Percentiles rank a stretch among this genome's conserved stretches.
Conservation (phyloP, 2,888 invertebrate genomes). For the Meta bourneti region DNA sequence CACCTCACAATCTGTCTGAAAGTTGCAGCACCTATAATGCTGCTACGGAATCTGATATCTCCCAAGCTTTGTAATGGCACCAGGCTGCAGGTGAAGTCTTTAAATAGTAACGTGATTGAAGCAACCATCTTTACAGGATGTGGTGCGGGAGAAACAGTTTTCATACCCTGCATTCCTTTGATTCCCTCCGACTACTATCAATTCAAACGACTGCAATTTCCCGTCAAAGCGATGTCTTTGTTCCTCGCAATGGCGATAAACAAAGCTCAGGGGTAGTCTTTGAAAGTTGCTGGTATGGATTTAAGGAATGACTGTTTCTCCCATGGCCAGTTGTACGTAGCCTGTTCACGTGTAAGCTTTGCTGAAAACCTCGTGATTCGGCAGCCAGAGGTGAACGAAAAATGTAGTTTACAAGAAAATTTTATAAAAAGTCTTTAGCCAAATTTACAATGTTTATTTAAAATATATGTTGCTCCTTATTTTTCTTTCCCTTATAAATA, state of each 20-base stretch:
- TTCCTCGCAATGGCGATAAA: not conserved
- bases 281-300: not conserved
- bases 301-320: not conserved
- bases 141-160: not conserved
- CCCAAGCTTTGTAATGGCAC: too few relatives aligned
- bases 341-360: not conserved
- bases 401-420: too few relatives aligned
- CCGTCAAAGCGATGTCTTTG: not conserved
- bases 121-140: not conserved
- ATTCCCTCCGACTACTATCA: not conserved
- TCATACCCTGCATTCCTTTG: not conserved
- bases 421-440: too few relatives aligned
- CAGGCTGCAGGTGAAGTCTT: not conserved
- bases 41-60: too few relatives aligned
- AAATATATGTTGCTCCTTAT: too few relatives aligned
- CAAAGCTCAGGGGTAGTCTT: too few relatives aligned
- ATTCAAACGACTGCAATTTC: constrained; percentile 24
- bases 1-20: not conserved
- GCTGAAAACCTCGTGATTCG: not conserved
- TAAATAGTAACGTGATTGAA: not conserved
- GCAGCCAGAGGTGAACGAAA: too few relatives aligned
- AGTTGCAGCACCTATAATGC: not conserved
- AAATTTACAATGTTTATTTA: too few relatives aligned
- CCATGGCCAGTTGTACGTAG: not conserved
- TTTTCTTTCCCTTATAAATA: too few relatives aligned